phyloP scores from a whole-genome alignment of 2,888 invertebrate genomes.

The Lapara coniferarum region DNA sequence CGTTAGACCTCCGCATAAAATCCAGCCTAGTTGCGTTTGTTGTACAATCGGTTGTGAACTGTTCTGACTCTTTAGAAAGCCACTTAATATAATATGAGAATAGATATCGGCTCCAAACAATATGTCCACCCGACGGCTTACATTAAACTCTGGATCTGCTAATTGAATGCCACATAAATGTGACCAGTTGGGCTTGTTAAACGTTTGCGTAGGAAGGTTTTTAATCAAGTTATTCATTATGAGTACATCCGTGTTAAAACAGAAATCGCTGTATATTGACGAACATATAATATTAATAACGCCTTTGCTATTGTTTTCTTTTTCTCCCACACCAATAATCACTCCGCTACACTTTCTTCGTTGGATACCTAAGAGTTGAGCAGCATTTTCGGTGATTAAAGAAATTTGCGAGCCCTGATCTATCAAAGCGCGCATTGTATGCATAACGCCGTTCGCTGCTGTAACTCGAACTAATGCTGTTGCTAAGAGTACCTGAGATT shows the following conservation, averaged over 20 bases:
- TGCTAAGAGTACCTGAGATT: not conserved
- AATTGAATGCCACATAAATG: not conserved
- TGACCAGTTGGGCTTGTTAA: slow-evolving; percentile 1
- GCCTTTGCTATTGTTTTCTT: slow-evolving; percentile 1
- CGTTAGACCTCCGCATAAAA: not conserved
- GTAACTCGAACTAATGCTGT: slow-evolving; percentile 1
- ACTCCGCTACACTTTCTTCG: not conserved
- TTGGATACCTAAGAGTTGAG: not conserved
- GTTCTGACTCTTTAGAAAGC: not conserved
- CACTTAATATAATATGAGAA: not conserved
- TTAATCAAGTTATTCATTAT: slow-evolving; percentile 1
- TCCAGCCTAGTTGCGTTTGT: slow-evolving; percentile 3
- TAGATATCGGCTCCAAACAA: not conserved
- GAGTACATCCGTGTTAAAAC: not conserved
- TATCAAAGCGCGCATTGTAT: too few relatives aligned
- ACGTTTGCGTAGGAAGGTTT: not conserved
- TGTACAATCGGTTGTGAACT: not conserved
- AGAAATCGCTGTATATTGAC: not conserved
- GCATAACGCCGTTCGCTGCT: not conserved
- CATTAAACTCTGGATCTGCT: not conserved
- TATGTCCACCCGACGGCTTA: not conserved
- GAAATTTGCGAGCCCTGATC: too few relatives aligned
- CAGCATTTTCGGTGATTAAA: not conserved
- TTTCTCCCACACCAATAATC: not conserved
- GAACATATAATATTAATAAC: not conserved